A percentile compares a stretch with the other conserved stretches of the same genome.
Evolutionary conservation across 2,113 vertebrate genomes (phyloP).

Genomic region (Dissostichus mawsoni): DNA sequence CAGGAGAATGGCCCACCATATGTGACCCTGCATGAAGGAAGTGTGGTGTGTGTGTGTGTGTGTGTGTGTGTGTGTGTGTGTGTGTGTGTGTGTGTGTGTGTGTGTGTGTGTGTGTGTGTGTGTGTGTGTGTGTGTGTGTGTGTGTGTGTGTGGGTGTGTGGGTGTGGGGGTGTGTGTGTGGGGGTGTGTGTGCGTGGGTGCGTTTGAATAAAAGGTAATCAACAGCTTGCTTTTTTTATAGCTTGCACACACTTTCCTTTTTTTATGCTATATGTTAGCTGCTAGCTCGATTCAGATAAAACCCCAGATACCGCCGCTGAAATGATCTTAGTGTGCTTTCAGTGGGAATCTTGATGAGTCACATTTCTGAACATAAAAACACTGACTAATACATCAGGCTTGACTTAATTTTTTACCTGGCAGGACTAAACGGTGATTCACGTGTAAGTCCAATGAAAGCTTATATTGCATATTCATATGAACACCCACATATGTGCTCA

Average conservation of each 20-base stretch:
- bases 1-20: conserved; percentile 56
- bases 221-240: conserved; percentile 15
- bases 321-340: conserved; percentile 16
- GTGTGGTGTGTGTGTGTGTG: conserved; percentile 16
- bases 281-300: conserved; percentile 4
- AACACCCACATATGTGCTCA: conserved; percentile 25
- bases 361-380: conserved; percentile 3
- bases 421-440: conserved; percentile 36
- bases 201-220: conserved; percentile 14
- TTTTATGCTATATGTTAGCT: conserved; percentile 12
- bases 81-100: conserved; percentile 15
- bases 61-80: neutral
- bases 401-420: neutral
- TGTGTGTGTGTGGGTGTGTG: neutral
- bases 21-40: conserved; percentile 55
- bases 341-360: conserved; percentile 58
- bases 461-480: conserved; percentile 49
- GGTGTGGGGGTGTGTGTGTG: conserved; percentile 20
- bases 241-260: conserved; percentile 1
- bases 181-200: neutral
- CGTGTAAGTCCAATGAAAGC: conserved; percentile 21
- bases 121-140: neutral
- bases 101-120: conserved; percentile 10
- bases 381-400: conserved; percentile 17
- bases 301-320: neutral